phyloP scores from a whole-genome alignment of 2,797 vertebrate species.

The Coregonus suidteri region DNA sequence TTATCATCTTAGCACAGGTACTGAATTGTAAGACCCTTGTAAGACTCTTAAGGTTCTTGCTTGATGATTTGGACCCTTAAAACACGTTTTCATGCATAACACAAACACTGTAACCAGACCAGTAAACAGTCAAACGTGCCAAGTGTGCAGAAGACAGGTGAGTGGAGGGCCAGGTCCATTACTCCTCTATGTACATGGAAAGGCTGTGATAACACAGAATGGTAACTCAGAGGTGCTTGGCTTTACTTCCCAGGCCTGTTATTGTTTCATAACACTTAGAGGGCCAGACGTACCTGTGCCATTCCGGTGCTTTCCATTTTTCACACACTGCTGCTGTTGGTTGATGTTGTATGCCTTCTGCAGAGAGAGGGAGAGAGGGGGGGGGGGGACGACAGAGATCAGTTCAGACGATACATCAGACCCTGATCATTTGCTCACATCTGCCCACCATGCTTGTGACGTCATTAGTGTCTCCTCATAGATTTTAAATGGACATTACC shows the following conservation, averaged over 20 bases:
- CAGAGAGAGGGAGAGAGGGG: constrained; percentile 15
- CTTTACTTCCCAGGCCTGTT: constrained; percentile 18
- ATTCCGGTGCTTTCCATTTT: constrained; percentile 71
- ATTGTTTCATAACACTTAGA: constrained; percentile 16
- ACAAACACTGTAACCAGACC: constrained; percentile 8
- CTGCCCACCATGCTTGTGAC: not conserved
- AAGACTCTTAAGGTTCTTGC: too few species aligned
- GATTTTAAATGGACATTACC: constrained; percentile 20
- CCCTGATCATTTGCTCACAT: not conserved
- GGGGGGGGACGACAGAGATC: not conserved
- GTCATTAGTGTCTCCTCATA: constrained; percentile 14
- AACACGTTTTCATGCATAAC: not conserved
- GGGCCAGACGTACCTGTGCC: constrained; percentile 73
- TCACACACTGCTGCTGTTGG: constrained; percentile 61
- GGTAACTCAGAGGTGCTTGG: constrained; percentile 18
- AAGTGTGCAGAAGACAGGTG: not conserved
- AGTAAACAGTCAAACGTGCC: not conserved
- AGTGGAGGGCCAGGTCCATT: constrained; percentile 5
- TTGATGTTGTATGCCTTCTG: constrained; percentile 86
- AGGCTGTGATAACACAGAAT: constrained; percentile 22
- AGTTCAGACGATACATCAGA: not conserved
- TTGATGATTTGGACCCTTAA: not conserved
- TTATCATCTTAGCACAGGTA: not conserved
- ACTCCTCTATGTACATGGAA: not conserved
- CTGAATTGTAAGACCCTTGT: too few species aligned